Base-by-base conservation (phyloP, 1,140 invertebrate species). In the Amyelois transitella region DNA sequence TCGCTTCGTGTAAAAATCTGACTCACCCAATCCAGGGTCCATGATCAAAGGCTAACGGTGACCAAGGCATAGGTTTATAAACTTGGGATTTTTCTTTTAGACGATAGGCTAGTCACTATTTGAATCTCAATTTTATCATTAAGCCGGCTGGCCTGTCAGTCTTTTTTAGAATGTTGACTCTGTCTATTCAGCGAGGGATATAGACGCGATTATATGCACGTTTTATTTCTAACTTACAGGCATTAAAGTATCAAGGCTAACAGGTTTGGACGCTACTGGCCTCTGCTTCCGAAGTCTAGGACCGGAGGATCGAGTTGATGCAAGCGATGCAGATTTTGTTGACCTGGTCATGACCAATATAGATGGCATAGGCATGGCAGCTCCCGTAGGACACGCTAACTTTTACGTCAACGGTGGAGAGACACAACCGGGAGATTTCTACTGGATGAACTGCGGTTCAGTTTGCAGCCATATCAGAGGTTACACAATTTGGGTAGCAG, bases 281-380 rank as follows among this genome's bases (percentile, higher is more conserved):
- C 84, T 81, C 5, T 87, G 84, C 50, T 87, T 84, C 50, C 64
- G 81, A 24, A 72, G 81, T 19, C 57, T 73, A 0, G 73, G 71
- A 0, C 71, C 80, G 7, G 67, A 77, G 10, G 60, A 80, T 1
- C 64, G 82, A 45, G 50, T 87, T 1, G 79, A 87, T 38, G 61
- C 70, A 58, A 62, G 56, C 6, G 83, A 85, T 32, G 83, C 78
- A 0, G 78, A 84, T 44, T 83, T 84, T 25, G 79, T 85, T 0
- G 92, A 94, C 59, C 78, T 92, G 0, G 89, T 94, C 55, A 90
- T 91, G 57, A 94, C 93, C 0, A 94, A 93, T 68, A 92, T 92
- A 1, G 91, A 91, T 2, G 91, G 89, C 6, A 92, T 91, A 59
- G 94, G 94, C 0, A 93, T 93, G 69, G 81, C 90, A 1, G 90